Conservation (phyloP, 2,888 invertebrate species). For the Syrista parreyssii region DNA sequence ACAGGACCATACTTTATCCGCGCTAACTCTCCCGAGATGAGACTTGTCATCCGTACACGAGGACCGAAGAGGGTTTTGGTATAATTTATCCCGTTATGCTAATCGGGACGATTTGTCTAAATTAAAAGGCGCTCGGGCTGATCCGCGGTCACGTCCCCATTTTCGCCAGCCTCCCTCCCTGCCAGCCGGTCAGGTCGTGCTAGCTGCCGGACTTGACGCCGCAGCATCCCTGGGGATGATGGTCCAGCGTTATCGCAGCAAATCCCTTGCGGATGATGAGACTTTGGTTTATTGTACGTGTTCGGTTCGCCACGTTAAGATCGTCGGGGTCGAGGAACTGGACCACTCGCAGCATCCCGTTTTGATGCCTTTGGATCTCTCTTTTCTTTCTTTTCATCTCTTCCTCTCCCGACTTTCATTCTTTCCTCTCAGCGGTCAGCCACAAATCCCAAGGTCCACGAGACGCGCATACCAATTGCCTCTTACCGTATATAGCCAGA, state of each 20-base stretch:
- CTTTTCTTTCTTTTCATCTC: slow-evolving; percentile 28
- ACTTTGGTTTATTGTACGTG: slow-evolving; percentile 66
- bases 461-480: slow-evolving; percentile 61
- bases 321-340: slow-evolving; percentile 8
- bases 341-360: slow-evolving; percentile 6
- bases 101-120: slow-evolving; percentile 67
- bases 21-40: not conserved
- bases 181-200: slow-evolving; percentile 1
- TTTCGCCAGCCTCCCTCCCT: slow-evolving; percentile 32
- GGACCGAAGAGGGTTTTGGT: slow-evolving; percentile 30
- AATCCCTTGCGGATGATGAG: slow-evolving; percentile 65
- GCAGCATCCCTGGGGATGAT: slow-evolving; percentile 41
- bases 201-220: not conserved
- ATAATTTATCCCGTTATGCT: slow-evolving; percentile 67
- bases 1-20: slow-evolving; percentile 1
- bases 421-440: slow-evolving; percentile 29
- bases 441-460: slow-evolving; percentile 54
- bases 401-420: slow-evolving; percentile 2
- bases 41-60: slow-evolving; percentile 4
- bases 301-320: slow-evolving; percentile 21
- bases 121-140: slow-evolving; percentile 52
- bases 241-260: slow-evolving; percentile 58
- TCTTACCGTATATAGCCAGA: slow-evolving; percentile 22
- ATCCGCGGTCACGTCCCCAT: slow-evolving; percentile 45
- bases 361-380: slow-evolving; percentile 8